Evolutionary conservation across 2,888 invertebrate species (phyloP).

Genomic region (Aphidoletes aphidimyza): DNA sequence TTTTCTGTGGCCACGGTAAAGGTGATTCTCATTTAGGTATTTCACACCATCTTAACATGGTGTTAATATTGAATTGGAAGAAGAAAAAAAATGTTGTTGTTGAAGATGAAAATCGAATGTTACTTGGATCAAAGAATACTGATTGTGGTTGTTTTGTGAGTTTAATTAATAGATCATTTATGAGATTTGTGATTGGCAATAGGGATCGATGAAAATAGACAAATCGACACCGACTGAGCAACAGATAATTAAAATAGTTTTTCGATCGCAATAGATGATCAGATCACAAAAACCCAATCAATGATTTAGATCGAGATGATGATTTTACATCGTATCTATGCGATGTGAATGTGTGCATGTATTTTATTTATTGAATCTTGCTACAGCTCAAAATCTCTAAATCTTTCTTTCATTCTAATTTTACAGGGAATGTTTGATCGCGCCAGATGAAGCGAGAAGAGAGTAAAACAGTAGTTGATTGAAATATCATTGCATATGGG

Average conservation of each 20-base stretch:
- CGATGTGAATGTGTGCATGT: background rate
- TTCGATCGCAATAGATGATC: background rate
- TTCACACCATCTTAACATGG: background rate
- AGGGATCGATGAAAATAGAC: background rate
- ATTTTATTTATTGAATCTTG: slow-evolving; percentile 19
- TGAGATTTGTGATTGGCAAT: slow-evolving; percentile 29
- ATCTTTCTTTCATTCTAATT: background rate
- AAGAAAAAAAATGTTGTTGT: background rate
- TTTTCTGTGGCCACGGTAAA: too few species aligned
- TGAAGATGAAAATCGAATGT: background rate
- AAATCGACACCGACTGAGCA: background rate
- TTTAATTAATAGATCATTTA: slow-evolving; percentile 51
- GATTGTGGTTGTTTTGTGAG: slow-evolving; percentile 11
- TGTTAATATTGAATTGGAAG: background rate
- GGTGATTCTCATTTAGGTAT: background rate
- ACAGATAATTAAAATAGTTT: slow-evolving; percentile 22
- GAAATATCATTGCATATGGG: slow-evolving; percentile 45
- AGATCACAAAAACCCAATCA: background rate
- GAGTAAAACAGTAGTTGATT: slow-evolving; percentile 29
- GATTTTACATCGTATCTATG: too few species aligned
- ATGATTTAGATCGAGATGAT: too few species aligned
- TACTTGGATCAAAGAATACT: background rate
- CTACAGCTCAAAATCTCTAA: background rate
- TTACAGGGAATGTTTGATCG: background rate
- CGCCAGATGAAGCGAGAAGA: background rate